These are phyloP conservation scores for Eristalis arbustorum DNA, from an alignment of 2,888 invertebrate genomes.

Conservation along the genomic window DNA sequence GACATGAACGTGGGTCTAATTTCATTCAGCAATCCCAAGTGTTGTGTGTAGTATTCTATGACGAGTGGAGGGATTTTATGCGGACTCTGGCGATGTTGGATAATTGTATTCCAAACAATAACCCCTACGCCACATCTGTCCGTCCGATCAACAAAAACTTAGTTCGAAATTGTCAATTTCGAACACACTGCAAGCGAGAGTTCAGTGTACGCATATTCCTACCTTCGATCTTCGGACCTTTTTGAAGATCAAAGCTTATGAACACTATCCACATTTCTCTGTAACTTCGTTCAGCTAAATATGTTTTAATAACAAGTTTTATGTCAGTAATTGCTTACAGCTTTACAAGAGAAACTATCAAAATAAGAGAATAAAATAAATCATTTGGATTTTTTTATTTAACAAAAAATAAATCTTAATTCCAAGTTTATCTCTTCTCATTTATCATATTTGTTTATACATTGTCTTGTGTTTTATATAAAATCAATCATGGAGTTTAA, in stretches of 20 bases:
- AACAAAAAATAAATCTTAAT: neutral
- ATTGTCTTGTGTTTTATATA: constrained; percentile 12
- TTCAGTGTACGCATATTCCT: too few species aligned
- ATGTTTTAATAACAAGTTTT: neutral
- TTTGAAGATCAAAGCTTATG: neutral
- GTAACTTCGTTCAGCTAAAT: neutral
- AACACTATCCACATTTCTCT: neutral
- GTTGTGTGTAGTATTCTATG: too few species aligned
- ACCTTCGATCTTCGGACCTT: neutral
- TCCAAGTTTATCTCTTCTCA: neutral
- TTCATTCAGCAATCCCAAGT: too few species aligned
- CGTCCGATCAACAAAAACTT: too few species aligned
- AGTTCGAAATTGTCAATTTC: too few species aligned
- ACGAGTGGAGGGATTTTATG: too few species aligned
- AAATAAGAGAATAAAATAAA: neutral
- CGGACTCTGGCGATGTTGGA: too few species aligned
- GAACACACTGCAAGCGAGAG: too few species aligned
- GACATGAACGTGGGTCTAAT: too few species aligned
- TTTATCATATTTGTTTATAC: constrained; percentile 11
- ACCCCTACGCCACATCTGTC: too few species aligned
- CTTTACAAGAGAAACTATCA: neutral
- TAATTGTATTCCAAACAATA: too few species aligned
- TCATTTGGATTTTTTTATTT: constrained; percentile 19
- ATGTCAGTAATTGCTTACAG: neutral
- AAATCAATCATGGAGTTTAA: constrained; percentile 18